Evolutionary conservation across 1,140 invertebrate genomes (phyloP), one percentile per base, ranked within the genome.

Genomic region (Pygmarrhopalites habei): DNA sequence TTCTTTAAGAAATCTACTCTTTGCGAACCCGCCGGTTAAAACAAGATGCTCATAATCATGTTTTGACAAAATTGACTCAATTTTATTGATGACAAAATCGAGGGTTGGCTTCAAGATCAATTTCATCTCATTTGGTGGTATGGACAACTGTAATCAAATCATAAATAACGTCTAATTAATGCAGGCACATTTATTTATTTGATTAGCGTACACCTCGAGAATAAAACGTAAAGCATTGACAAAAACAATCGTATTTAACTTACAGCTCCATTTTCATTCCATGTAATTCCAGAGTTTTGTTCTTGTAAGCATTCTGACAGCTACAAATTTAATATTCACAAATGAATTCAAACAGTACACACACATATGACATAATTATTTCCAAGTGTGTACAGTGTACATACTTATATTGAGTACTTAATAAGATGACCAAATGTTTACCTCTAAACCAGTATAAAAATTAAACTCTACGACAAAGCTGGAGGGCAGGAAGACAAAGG

Each of bases 191-290:
- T n/a, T n/a, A n/a, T n/a, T n/a, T n/a, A n/a, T n/a, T n/a, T n/a
- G n/a, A n/a, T n/a, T n/a, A n/a, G n/a, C n/a, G n/a, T n/a, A n/a
- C n/a, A n/a, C n/a, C n/a, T n/a, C n/a, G n/a, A n/a, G n/a, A n/a
- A n/a, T n/a, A n/a, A n/a, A n/a, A n/a, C n/a, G n/a, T n/a, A n/a
- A n/a, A n/a, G n/a, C n/a, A n/a, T n/a, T n/a, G n/a, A n/a, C n/a
- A n/a, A n/a, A n/a, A n/a, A n/a, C n/a, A n/a, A n/a, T n/a, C n/a
- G n/a, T n/a, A n/a, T n/a, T n/a, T n/a, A n/a, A 15, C 61, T 39
- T n/a, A 70, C 26, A 21, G 68, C 68, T 1, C 68, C 68, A 41
- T 58, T 63, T 56, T 66, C 64, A 44, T 63, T 66, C 68, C 68
- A 70, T 35, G 51, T 53, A 26, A 70, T 64, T 21, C 61, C 62